These are phyloP conservation scores for Hemiprocne comata DNA, from an alignment of 2,113 vertebrate genomes.

Conservation along the genomic window DNA sequence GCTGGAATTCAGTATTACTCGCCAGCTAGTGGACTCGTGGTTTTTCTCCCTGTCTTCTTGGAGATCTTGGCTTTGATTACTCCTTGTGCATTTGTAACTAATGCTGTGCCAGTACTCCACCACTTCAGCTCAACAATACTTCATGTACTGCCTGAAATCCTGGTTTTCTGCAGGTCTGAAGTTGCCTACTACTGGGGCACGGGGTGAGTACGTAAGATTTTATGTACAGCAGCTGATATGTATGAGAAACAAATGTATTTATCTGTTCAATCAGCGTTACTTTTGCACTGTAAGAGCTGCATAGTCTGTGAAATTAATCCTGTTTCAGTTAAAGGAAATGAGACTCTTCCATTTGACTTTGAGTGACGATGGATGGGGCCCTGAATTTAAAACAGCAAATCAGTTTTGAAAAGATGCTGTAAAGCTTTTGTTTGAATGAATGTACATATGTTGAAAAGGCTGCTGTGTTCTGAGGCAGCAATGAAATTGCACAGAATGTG, in stretches of 20 bases:
- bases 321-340: background rate
- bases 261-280: background rate
- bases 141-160: background rate
- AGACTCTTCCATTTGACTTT: background rate
- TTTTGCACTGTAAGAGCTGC: background rate
- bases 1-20: background rate
- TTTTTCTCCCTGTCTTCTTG: background rate
- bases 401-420: background rate
- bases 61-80: background rate
- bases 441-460: accelerated
- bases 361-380: background rate
- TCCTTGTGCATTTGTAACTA: background rate
- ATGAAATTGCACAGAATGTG: background rate
- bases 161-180: accelerated
- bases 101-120: background rate
- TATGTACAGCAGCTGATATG: background rate
- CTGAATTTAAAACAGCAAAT: background rate
- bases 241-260: background rate
- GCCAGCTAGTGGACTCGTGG: background rate
- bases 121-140: background rate
- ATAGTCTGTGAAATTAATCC: background rate
- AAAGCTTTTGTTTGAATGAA: background rate
- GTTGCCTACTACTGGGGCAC: background rate
- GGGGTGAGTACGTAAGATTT: background rate
- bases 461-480: background rate